These are phyloP conservation scores for Cyclargus thomasi DNA, from an alignment of 1,140 invertebrate species.

Conservation along the genomic window DNA sequence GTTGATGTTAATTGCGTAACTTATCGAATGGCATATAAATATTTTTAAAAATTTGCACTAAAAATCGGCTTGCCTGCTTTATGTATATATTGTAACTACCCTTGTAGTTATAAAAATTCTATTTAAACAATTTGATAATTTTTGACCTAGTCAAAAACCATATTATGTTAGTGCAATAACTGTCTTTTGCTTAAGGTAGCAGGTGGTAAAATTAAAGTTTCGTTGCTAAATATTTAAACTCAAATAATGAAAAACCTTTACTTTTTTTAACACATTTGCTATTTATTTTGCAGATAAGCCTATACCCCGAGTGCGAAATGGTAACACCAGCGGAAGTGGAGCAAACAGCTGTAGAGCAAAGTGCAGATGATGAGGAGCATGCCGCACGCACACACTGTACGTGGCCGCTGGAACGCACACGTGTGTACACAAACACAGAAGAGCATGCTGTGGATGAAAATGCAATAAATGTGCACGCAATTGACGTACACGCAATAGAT, in stretches of 20 bases:
- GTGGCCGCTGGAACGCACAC: conserved; percentile 47
- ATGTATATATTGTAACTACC: too few relatives aligned
- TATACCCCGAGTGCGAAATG: conserved; percentile 23
- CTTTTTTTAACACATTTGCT: background rate
- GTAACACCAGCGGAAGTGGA: conserved; percentile 4
- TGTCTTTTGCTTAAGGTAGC: too few relatives aligned
- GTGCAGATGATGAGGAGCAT: conserved; percentile 27
- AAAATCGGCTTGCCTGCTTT: too few relatives aligned
- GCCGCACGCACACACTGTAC: conserved; percentile 60
- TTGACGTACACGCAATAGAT: background rate
- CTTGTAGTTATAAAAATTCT: too few relatives aligned
- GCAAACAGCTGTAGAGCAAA: background rate
- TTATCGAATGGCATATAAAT: too few relatives aligned
- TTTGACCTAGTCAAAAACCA: too few relatives aligned
- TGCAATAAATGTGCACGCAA: background rate
- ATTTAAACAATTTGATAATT: too few relatives aligned
- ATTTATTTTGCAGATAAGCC: conserved; percentile 22
- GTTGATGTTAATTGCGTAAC: too few relatives aligned
- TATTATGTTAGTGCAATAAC: too few relatives aligned
- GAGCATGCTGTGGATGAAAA: background rate
- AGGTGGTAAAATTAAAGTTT: too few relatives aligned
- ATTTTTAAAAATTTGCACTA: too few relatives aligned
- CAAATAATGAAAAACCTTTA: background rate
- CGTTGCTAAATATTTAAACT: too few relatives aligned
- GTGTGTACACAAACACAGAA: conserved; percentile 18